These are phyloP conservation scores for Cryptoblepharus egeriae DNA, from an alignment of 2,797 vertebrate species.

Conservation along the genomic window DNA sequence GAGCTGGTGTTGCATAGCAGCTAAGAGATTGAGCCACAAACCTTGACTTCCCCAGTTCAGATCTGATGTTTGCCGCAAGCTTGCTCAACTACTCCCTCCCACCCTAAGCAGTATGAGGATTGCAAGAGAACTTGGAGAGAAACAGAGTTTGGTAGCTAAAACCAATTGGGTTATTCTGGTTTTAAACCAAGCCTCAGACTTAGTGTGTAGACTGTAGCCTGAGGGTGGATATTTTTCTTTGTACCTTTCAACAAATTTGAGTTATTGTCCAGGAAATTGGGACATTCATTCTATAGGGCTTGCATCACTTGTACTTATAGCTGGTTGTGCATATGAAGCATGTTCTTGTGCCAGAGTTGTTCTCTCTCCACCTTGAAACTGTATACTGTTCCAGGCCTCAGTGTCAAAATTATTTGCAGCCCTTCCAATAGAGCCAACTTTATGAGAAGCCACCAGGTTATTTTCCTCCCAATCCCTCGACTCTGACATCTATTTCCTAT, in stretches of 20 bases:
- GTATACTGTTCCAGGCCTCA: no score
- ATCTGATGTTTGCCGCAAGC: no score
- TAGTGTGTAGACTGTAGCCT: neutral
- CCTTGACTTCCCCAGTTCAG: no score
- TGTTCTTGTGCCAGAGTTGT: neutral
- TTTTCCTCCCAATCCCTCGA: neutral
- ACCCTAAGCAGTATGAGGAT: no score
- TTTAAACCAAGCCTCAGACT: neutral
- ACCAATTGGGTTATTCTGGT: neutral
- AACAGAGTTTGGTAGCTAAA: neutral
- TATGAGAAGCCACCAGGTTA: neutral
- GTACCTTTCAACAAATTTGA: neutral
- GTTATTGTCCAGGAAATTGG: neutral
- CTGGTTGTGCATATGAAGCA: neutral
- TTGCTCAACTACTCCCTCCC: no score
- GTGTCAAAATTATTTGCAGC: neutral
- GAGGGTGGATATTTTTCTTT: neutral
- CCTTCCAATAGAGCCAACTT: neutral
- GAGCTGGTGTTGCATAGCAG: neutral
- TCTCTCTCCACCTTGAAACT: neutral
- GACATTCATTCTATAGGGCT: neutral
- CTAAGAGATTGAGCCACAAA: no score
- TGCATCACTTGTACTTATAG: neutral
- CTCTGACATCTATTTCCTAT: neutral
- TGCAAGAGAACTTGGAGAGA: no score